A percentile compares a stretch with the other conserved stretches of the same genome.
Conservation (phyloP, 2,113 vertebrate genomes). For the Lipophrys pholis region DNA sequence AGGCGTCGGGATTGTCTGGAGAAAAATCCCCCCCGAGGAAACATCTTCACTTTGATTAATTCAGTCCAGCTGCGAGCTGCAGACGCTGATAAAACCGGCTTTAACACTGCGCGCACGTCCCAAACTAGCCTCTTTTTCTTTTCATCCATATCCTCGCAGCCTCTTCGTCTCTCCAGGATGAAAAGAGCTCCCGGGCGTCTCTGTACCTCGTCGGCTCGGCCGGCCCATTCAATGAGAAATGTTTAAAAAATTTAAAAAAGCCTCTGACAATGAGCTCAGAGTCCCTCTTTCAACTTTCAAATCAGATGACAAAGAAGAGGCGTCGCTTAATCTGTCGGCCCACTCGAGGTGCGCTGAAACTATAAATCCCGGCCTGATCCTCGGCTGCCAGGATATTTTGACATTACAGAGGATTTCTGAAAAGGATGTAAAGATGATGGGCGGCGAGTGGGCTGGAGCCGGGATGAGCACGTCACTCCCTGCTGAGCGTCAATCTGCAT, state of each 20-base stretch:
- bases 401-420: conserved; percentile 70
- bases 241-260: conserved; percentile 2
- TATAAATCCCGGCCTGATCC: conserved; percentile 62
- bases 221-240: conserved; percentile 3
- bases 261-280: conserved; percentile 17
- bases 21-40: conserved; percentile 28
- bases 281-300: conserved; percentile 48
- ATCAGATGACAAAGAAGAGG: conserved; percentile 51
- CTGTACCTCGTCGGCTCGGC: conserved; percentile 8
- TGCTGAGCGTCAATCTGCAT: conserved; percentile 22
- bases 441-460: conserved; percentile 39
- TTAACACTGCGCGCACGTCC: background rate
- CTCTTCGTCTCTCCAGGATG: conserved; percentile 8
- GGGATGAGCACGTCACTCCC: conserved; percentile 44
- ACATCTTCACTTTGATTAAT: conserved; percentile 61
- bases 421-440: conserved; percentile 73
- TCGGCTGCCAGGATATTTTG: conserved; percentile 59
- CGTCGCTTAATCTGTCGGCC: conserved; percentile 65
- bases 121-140: background rate
- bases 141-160: background rate
- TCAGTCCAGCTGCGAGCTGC: conserved; percentile 55
- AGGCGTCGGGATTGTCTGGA: conserved; percentile 37
- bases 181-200: conserved; percentile 26
- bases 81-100: conserved; percentile 42
- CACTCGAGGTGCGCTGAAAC: conserved; percentile 47